phyloP scores from a whole-genome alignment of 2,113 vertebrate species.

The Pampusana beccarii region DNA sequence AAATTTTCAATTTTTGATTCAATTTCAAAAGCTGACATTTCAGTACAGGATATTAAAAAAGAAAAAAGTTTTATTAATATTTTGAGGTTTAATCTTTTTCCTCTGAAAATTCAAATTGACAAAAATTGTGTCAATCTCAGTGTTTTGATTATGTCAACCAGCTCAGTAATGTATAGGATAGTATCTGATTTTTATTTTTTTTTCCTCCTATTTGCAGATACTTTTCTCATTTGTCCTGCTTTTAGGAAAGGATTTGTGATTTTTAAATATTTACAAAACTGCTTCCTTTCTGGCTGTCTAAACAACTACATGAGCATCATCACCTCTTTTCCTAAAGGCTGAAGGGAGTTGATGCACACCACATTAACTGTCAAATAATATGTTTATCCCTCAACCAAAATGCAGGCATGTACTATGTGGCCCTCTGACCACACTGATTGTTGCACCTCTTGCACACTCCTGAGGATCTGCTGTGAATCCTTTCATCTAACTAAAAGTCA shows the following conservation, averaged over 20 bases:
- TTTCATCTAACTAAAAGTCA: background rate
- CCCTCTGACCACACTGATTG: background rate
- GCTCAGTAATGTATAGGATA: background rate
- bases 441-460: background rate
- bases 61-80: background rate
- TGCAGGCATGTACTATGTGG: accelerated
- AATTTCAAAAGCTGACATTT: background rate
- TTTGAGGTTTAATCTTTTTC: background rate
- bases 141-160: background rate
- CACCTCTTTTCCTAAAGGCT: background rate
- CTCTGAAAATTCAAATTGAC: background rate
- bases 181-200: background rate
- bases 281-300: background rate
- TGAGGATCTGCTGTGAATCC: background rate
- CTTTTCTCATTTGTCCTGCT: background rate
- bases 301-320: background rate
- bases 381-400: background rate
- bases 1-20: background rate
- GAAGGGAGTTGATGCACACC: background rate
- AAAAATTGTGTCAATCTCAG: background rate
- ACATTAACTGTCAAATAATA: background rate
- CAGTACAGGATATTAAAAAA: background rate
- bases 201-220: background rate
- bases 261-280: background rate
- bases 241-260: background rate